Base-by-base conservation (phyloP, 2,113 vertebrate species). In the Cavia porcellus region DNA sequence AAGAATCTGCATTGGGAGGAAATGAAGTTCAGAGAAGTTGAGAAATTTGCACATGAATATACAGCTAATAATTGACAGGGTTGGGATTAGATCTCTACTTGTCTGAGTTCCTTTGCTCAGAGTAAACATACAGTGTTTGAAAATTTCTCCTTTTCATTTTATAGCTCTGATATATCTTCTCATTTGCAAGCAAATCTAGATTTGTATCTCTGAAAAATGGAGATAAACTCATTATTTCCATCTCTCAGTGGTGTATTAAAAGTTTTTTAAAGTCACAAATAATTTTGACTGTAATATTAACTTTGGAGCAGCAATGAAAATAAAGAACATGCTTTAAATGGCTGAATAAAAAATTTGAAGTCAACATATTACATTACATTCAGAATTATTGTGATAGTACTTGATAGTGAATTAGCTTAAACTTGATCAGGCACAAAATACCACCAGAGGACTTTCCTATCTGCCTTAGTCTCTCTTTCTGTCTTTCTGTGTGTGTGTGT, bases 291-390 rank as follows among this genome's bases (percentile, higher is more conserved):
- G 55, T 93, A 45, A 57, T 81, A 59, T 35, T 79, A 72, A 72
- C 52, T 70, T 68, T 87, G 68, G 86, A 97, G 61, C 28, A 92
- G 55, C 6, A 80, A 50, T 42, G n/a, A 83, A 86, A 91, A 70
- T 14, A 59, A 86, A 45, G 4, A 79, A 79, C 19, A 59, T 84
- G 30, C 12, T 59, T 90, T 30, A 84, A 77, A 64, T 79, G 86
- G 79, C 5, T 52, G 50, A 92, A 30, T 52, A 66, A 81, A 89
- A 19, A 0, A 50, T 14, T 59, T 79, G 52, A 72, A 95, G 61
- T 25, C 62, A 81, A 1, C 82, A 74, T 75, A 70, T 82, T 75
- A 20, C 20, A 52, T 52, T 79, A 77, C 35, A 47, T 52, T 72
- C 47, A 80, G 22, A 81, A 57, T 89, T 92, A 59, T 68, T 83